Conservation (phyloP, 2,888 invertebrate species). For the Mechanitis mazaeus region DNA sequence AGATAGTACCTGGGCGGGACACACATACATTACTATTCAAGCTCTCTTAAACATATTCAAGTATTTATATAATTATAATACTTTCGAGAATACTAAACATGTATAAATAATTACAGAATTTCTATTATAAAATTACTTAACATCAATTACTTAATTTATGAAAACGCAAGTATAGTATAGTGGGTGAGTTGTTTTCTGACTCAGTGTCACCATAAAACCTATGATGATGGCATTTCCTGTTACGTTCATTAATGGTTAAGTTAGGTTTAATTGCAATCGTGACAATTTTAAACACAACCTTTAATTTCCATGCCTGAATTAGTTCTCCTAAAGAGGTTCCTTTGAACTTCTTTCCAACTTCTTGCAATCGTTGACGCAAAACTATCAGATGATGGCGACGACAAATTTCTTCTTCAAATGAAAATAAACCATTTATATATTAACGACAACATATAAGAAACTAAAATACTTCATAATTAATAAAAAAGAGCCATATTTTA, state of each 20-base stretch:
- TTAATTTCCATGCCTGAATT: constrained; percentile 46
- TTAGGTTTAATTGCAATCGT: not conserved
- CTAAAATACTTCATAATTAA: constrained; percentile 3
- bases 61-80: too few relatives aligned
- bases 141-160: too few relatives aligned
- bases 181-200: too few relatives aligned
- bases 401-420: constrained; percentile 47
- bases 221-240: too few relatives aligned
- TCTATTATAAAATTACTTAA: too few relatives aligned
- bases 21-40: not conserved
- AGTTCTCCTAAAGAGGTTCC: constrained; percentile 45
- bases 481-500: not conserved
- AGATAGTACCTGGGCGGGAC: constrained; percentile 37
- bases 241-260: not conserved
- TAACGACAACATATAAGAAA: not conserved
- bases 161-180: too few relatives aligned
- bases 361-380: constrained; percentile 41
- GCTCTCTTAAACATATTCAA: too few relatives aligned
- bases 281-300: constrained; percentile 36
- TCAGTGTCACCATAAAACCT: too few relatives aligned
- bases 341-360: constrained; percentile 36
- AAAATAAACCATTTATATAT: constrained; percentile 5
- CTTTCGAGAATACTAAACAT: too few relatives aligned
- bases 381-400: constrained; percentile 48
- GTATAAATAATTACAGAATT: too few relatives aligned